Percentiles rank a stretch among this genome's conserved stretches.
These are phyloP conservation scores for Ceyx melanurus DNA, from an alignment of 2,113 vertebrate species.

Conservation along the genomic window DNA sequence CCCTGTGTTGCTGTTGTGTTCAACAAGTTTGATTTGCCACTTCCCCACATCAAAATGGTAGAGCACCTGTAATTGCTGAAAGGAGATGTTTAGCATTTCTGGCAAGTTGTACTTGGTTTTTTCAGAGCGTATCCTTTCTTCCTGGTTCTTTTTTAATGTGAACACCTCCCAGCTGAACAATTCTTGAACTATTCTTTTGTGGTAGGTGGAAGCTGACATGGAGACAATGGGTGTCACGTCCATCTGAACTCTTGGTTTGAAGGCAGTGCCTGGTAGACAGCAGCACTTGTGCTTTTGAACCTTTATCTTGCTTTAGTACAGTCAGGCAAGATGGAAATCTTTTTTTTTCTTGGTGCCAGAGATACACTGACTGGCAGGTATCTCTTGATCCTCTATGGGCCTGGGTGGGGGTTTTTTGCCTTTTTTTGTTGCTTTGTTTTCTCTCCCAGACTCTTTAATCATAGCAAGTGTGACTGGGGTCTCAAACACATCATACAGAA, in stretches of 20 bases:
- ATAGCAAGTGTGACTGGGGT: not conserved
- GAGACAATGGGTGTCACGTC: not conserved
- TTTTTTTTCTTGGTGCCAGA: not conserved
- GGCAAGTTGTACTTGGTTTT: not conserved
- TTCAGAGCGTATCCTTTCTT: not conserved
- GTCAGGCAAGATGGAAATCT: not conserved
- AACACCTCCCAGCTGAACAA: not conserved
- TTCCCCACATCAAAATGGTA: not conserved
- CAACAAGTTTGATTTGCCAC: not conserved
- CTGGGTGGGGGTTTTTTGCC: not conserved
- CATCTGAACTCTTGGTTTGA: not conserved
- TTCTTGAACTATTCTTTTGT: not conserved
- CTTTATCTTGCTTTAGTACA: constrained; percentile 29
- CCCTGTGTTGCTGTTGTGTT: not conserved
- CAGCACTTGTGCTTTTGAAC: not conserved
- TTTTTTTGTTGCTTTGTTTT: constrained; percentile 6
- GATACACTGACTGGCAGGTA: not conserved
- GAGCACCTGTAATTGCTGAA: not conserved
- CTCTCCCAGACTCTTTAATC: constrained; percentile 43
- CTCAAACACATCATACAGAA: not conserved
- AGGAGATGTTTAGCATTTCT: not conserved
- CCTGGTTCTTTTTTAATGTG: not conserved
- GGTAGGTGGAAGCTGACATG: not conserved
- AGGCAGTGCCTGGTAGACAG: not conserved
- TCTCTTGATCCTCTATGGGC: not conserved